phyloP scores from a whole-genome alignment of 2,797 vertebrate genomes.

The Gymnocypris eckloni region DNA sequence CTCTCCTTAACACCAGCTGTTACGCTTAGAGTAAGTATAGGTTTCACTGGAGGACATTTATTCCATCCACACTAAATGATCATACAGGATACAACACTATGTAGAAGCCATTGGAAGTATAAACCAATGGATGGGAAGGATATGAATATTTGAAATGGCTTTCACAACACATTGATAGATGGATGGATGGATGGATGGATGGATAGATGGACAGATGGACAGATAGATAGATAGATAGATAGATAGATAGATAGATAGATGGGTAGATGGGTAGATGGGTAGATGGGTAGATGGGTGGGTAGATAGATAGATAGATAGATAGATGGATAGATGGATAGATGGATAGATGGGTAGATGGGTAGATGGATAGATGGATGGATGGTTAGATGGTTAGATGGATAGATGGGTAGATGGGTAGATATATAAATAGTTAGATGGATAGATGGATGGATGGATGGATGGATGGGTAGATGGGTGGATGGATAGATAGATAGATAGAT shows the following conservation, averaged over 20 bases:
- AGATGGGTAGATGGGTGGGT: too few relatives aligned
- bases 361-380: neutral
- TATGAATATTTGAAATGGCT: neutral
- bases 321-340: neutral
- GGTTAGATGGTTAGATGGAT: too few relatives aligned
- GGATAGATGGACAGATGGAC: too few relatives aligned
- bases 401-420: neutral
- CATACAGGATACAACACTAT: neutral
- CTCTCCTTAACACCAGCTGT: neutral
- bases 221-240: neutral
- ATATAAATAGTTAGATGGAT: too few relatives aligned
- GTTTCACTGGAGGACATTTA: neutral
- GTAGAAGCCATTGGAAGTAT: neutral
- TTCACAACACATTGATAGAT: neutral
- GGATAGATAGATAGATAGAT: neutral
- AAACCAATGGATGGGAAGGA: neutral
- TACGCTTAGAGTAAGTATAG: neutral
- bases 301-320: neutral
- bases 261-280: too few relatives aligned
- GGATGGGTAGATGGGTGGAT: too few relatives aligned
- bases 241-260: neutral
- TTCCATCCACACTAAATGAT: neutral
- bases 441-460: neutral
- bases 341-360: too few relatives aligned
- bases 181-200: too few relatives aligned